Conservation (phyloP, 2,888 invertebrate genomes). For the Dynastes grantii region DNA sequence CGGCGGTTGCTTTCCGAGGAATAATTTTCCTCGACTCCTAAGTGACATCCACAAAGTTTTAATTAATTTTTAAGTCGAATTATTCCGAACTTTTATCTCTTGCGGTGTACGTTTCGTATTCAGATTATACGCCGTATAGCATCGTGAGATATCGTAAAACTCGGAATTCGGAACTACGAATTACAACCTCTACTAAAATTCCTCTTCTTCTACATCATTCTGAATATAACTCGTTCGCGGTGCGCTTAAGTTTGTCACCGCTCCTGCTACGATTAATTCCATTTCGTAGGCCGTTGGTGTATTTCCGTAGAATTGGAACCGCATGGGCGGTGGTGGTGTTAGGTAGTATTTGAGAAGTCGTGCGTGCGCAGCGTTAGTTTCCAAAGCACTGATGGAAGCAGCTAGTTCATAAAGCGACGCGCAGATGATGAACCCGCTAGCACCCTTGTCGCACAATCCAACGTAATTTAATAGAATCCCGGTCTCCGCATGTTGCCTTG, state of each 20-base stretch:
- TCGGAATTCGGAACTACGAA: constrained; percentile 15
- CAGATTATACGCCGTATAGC: constrained; percentile 12
- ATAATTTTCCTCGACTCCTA: neutral
- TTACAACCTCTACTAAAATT: constrained; percentile 11
- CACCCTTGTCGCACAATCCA: constrained; percentile 52
- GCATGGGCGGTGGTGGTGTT: neutral
- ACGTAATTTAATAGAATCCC: constrained; percentile 58
- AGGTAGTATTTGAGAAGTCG: neutral
- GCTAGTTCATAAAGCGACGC: constrained; percentile 48
- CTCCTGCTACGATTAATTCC: constrained; percentile 32
- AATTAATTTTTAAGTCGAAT: constrained; percentile 34
- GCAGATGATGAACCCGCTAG: constrained; percentile 44
- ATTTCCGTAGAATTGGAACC: neutral
- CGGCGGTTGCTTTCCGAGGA: neutral
- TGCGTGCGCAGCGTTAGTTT: constrained; percentile 21
- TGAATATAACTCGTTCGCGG: constrained; percentile 25
- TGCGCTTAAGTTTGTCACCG: constrained; percentile 23
- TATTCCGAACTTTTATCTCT: constrained; percentile 10
- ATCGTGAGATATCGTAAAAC: constrained; percentile 10
- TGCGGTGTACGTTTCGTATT: neutral
- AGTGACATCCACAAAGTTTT: constrained; percentile 23
- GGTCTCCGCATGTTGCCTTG: constrained; percentile 8
- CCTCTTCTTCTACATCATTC: constrained; percentile 34
- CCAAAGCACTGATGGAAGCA: constrained; percentile 2
- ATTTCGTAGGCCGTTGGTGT: constrained; percentile 4